Base-by-base conservation (phyloP, 2,797 vertebrate genomes). In the Arnoldichthys spilopterus region DNA sequence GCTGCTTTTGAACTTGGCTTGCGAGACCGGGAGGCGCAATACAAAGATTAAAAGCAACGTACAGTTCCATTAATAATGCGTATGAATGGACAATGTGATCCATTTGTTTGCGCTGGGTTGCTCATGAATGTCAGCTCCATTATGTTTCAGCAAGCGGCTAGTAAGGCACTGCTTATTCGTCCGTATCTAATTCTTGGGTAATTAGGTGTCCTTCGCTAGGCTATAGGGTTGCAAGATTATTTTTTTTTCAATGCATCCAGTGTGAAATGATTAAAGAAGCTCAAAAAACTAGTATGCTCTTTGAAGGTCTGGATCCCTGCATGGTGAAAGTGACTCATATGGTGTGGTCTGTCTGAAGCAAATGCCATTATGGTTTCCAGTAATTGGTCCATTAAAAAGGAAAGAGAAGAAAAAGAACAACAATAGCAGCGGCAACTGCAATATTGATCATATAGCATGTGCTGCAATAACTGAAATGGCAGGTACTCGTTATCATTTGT, bases 241-340 rank as follows among this genome's bases (percentile, higher is more conserved):
- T 53, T 77, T 68, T 56, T 47, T 47, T 11, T 4, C 51, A 49
- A 43, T 77, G 58, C 74, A 77, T 67, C 64, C 66, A 67, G 76
- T 81, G 51, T 66, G 64, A 79, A 45, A 79, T 79, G 78, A 83
- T 83, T 83, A 83, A 83, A 83, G 69, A 76, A 59, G 56, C 61
- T 77, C 40, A 22, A 72, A 32, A 74, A 78, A 79, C 62, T 49
- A 67, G 70, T 58, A 43, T 68, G 63, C 26, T 79, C 81, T 83
- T 85, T 83, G 81, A 85, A 85, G 70, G 82, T 62, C 54, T 62
- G 79, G 59, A 76, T 67, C 76, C 56, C 72, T 74, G 58, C 81
- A 73, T 61, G 58, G 22, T 18, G 64, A 79, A 75, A 76, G 76
- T 67, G 54, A 67, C 63, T 61, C 69, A 72, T 45, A 61, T 74